Evolutionary conservation across 2,113 vertebrate species (phyloP).

Genomic region (Halcyon senegalensis): DNA sequence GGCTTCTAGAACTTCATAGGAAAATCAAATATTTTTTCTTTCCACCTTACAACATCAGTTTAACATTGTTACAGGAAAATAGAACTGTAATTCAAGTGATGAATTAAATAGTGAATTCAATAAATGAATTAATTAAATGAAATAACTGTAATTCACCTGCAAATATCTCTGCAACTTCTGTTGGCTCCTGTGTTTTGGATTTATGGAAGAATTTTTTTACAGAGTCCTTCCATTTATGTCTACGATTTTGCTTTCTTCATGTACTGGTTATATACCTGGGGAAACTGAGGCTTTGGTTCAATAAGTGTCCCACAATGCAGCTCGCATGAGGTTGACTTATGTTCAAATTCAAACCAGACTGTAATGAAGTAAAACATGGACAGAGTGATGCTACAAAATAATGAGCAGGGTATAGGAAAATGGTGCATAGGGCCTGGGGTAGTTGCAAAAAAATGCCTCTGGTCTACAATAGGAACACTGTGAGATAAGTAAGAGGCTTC

Average conservation of each 20-base stretch:
- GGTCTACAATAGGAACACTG: not conserved
- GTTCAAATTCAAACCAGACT: not conserved
- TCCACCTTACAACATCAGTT: not conserved
- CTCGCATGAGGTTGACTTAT: not conserved
- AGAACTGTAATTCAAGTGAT: not conserved
- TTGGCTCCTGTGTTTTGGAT: not conserved
- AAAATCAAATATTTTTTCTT: not conserved
- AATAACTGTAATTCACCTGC: not conserved
- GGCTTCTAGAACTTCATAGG: not conserved
- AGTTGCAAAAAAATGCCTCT: not conserved
- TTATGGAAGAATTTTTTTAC: not conserved
- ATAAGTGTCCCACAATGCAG: fast-evolving
- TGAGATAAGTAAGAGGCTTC: fast-evolving
- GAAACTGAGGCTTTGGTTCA: not conserved
- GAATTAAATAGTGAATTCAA: too few relatives aligned
- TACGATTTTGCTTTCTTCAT: not conserved
- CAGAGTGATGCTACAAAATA: not conserved
- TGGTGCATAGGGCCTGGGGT: fast-evolving
- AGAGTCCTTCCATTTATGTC: not conserved
- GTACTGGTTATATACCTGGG: not conserved
- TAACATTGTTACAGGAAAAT: not conserved
- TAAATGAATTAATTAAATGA: too few relatives aligned
- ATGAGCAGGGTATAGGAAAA: not conserved
- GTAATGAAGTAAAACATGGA: not conserved
- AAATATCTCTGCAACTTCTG: not conserved